Conservation (phyloP, 2,888 invertebrate species). For the Blastobasis lacticolella region DNA sequence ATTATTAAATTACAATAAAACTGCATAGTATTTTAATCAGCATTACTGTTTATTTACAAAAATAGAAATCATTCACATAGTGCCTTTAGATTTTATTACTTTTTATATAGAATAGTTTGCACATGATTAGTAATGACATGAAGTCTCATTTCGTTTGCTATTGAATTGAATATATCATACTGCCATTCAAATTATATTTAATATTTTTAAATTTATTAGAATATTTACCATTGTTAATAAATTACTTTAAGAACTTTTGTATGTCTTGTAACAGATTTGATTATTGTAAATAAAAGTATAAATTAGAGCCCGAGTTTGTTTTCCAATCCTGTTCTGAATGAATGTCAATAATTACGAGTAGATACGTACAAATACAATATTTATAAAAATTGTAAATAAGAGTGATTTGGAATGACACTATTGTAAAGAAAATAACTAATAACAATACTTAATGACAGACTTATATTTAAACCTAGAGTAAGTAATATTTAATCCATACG, state of each 20-base stretch:
- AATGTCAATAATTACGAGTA: no score
- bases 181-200: constrained; percentile 22
- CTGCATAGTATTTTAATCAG: constrained; percentile 4
- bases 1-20: constrained; percentile 4
- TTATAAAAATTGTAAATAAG: no score
- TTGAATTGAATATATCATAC: constrained; percentile 17
- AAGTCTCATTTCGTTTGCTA: no score
- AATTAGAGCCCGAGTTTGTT: not conserved
- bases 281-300: constrained; percentile 1
- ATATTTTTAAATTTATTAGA: constrained; percentile 9
- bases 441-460: no score
- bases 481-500: constrained; percentile 49
- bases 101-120: constrained; percentile 32
- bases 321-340: no score
- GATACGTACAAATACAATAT: no score
- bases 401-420: no score
- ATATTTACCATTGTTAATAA: constrained; percentile 3
- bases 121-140: constrained; percentile 43
- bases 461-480: no score
- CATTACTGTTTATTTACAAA: constrained; percentile 64
- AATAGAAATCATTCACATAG: constrained; percentile 52
- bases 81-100: constrained; percentile 35
- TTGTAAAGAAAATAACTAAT: not conserved
- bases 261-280: constrained; percentile 4
- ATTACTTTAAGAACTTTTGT: constrained; percentile 7